Percentiles rank a stretch among this genome's conserved stretches.
Evolutionary conservation across 2,888 invertebrate species (phyloP).

Genomic region (Alsophila aescularia): DNA sequence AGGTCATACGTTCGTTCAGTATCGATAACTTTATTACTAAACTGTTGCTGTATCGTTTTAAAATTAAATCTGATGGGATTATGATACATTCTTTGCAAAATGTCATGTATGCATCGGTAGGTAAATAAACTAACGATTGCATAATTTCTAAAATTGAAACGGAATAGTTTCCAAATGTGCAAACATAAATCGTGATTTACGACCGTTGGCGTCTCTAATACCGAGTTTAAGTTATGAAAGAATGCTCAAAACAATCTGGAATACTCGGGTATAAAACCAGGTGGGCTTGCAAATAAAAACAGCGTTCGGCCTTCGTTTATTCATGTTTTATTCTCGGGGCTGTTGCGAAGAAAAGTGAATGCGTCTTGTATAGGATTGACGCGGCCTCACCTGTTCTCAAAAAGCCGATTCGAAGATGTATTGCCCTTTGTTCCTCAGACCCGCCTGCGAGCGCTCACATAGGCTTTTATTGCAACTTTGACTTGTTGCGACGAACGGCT

Average conservation of each 20-base stretch:
- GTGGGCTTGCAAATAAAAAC: constrained; percentile 71
- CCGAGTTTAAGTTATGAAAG: constrained; percentile 73
- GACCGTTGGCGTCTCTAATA: constrained; percentile 67
- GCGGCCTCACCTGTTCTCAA: constrained; percentile 73
- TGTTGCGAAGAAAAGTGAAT: constrained; percentile 69
- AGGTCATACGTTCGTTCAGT: no score
- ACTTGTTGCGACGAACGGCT: constrained; percentile 51
- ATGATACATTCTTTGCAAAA: no score
- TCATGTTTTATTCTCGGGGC: constrained; percentile 53
- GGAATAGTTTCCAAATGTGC: constrained; percentile 64
- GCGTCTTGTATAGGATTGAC: constrained; percentile 58
- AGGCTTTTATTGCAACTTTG: constrained; percentile 63
- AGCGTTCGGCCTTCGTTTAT: constrained; percentile 60
- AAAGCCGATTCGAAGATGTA: constrained; percentile 73
- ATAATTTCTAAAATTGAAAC: constrained; percentile 68
- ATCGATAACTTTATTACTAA: no score
- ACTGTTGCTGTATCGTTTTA: no score
- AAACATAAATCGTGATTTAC: constrained; percentile 73
- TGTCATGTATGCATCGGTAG: neutral
- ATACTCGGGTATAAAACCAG: constrained; percentile 69
- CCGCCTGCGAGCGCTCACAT: constrained; percentile 58
- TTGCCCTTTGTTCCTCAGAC: constrained; percentile 73
- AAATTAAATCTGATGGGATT: no score
- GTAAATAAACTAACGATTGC: constrained; percentile 46
- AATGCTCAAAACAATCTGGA: constrained; percentile 70